phyloP scores from a whole-genome alignment of 2,888 invertebrate genomes.

The Leucophenga maculata region DNA sequence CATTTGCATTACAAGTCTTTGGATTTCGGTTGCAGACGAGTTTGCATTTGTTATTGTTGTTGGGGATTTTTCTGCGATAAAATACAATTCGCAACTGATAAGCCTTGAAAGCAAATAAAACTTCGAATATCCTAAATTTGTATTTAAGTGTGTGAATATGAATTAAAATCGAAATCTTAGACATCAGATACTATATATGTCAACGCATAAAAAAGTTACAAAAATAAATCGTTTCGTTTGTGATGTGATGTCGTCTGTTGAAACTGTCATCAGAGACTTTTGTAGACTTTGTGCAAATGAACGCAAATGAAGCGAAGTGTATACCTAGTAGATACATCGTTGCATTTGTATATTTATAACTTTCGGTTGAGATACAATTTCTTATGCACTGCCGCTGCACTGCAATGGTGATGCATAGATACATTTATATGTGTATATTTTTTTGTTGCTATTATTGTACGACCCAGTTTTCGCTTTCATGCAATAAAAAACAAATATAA shows the following conservation, averaged over 20 bases:
- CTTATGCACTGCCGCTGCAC: too few species aligned
- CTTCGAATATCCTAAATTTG: conserved; percentile 26
- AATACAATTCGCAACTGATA: conserved; percentile 26
- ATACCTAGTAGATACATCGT: background rate
- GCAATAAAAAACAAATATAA: background rate
- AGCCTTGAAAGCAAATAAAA: conserved; percentile 45
- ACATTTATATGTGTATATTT: background rate
- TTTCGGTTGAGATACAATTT: background rate
- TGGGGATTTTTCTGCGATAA: too few species aligned
- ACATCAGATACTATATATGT: background rate
- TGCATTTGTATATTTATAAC: conserved; percentile 4
- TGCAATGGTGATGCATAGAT: background rate
- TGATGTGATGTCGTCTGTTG: background rate
- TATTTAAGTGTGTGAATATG: conserved; percentile 63
- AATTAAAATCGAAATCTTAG: conserved; percentile 14
- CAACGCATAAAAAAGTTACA: background rate
- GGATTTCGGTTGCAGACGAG: conserved; percentile 21
- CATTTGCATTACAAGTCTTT: conserved; percentile 6
- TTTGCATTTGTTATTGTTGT: conserved; percentile 20
- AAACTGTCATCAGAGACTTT: background rate
- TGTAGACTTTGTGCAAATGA: conserved; percentile 1
- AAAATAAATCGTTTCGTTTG: conserved; percentile 15
- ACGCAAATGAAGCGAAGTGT: conserved; percentile 21
- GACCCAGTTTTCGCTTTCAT: conserved; percentile 61
- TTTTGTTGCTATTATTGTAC: conserved; percentile 47